These are phyloP conservation scores for Meghimatium bilineatum DNA, from an alignment of 2,888 invertebrate genomes.

Conservation along the genomic window DNA sequence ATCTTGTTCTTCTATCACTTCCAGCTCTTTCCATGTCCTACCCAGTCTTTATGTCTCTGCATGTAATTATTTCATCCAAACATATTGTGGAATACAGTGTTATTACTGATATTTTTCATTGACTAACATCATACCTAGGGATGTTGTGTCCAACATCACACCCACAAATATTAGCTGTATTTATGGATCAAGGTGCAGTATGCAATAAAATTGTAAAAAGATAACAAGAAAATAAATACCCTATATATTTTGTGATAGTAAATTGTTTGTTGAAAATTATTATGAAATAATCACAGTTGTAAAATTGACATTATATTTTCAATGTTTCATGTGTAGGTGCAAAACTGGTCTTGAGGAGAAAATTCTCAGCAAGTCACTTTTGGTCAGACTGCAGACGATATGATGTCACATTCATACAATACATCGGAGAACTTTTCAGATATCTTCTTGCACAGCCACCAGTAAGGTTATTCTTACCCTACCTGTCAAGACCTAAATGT, in stretches of 20 bases:
- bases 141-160: too few relatives aligned
- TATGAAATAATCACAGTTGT: not conserved
- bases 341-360: constrained; percentile 88
- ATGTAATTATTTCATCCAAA: too few relatives aligned
- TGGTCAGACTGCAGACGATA: constrained; percentile 94
- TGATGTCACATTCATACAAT: constrained; percentile 86
- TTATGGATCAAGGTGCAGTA: not conserved
- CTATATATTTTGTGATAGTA: not conserved
- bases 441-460: constrained; percentile 79
- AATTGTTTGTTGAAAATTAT: not conserved
- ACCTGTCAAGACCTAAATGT: not conserved
- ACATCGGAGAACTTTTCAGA: constrained; percentile 80
- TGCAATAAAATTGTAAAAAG: not conserved
- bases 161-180: not conserved
- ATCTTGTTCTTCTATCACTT: too few relatives aligned
- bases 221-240: not conserved
- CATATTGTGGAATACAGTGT: too few relatives aligned
- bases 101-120: too few relatives aligned
- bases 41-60: too few relatives aligned
- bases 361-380: constrained; percentile 94
- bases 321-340: constrained; percentile 79
- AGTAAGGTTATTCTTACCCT: constrained; percentile 51
- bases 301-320: not conserved
- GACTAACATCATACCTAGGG: not conserved
- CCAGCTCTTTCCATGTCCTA: too few relatives aligned